Percentiles rank a stretch among this genome's conserved stretches.
phyloP scores from a whole-genome alignment of 2,888 invertebrate genomes.

The Invenusta paracnida region DNA sequence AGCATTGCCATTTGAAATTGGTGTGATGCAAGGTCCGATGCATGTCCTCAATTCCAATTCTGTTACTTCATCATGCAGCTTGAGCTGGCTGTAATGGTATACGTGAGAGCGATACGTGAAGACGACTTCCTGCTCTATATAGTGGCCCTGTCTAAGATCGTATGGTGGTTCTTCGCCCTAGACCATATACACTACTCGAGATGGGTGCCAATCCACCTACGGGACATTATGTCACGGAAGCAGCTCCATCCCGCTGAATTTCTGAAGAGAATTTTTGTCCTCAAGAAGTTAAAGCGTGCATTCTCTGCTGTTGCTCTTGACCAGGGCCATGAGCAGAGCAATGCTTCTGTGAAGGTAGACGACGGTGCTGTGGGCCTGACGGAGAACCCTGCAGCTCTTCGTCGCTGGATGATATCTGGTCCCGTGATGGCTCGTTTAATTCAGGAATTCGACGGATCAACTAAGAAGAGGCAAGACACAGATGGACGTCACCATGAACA shows the following conservation, averaged over 20 bases:
- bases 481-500: not conserved
- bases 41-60: not conserved
- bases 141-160: constrained; percentile 44
- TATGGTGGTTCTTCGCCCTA: constrained; percentile 47
- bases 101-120: no score
- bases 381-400: constrained; percentile 46
- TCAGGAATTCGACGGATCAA: not conserved
- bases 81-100: no score
- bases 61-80: no score
- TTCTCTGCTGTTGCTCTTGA: constrained; percentile 48
- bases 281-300: constrained; percentile 46
- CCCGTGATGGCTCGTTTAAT: no score
- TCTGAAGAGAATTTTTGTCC: constrained; percentile 47
- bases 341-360: constrained; percentile 49
- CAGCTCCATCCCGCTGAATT: constrained; percentile 47
- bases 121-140: constrained; percentile 39
- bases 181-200: constrained; percentile 48
- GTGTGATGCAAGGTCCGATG: not conserved
- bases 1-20: not conserved
- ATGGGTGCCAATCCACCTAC: constrained; percentile 49
- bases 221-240: constrained; percentile 47
- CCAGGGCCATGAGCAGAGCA: constrained; percentile 49
- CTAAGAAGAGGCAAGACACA: not conserved
- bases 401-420: constrained; percentile 49
- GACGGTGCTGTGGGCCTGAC: constrained; percentile 35